Percentiles rank a stretch among this genome's conserved stretches.
Evolutionary conservation across 2,113 vertebrate genomes (phyloP).

Genomic region (Excalfactoria chinensis): DNA sequence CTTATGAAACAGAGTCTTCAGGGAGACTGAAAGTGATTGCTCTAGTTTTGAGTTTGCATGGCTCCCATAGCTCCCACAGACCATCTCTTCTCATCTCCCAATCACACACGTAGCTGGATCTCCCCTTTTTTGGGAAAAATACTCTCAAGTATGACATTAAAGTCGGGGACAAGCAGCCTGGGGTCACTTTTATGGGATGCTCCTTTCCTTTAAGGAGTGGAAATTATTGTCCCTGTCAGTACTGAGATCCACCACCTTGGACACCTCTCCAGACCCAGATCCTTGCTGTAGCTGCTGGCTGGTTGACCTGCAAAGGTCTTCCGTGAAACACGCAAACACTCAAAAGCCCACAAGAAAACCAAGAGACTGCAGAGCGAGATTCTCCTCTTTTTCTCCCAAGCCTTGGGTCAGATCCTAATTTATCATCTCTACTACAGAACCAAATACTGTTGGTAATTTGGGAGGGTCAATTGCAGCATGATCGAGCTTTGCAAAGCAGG

Average conservation of each 20-base stretch:
- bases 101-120: neutral
- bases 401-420: neutral
- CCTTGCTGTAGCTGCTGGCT: neutral
- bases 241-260: neutral
- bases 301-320: neutral
- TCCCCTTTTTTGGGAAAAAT: neutral
- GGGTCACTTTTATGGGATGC: neutral
- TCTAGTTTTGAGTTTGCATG: neutral
- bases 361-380: neutral
- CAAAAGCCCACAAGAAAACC: neutral
- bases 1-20: neutral
- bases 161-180: neutral
- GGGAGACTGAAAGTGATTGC: neutral
- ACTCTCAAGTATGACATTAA: neutral
- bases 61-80: neutral
- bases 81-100: neutral
- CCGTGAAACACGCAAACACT: neutral
- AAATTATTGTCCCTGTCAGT: neutral
- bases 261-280: neutral
- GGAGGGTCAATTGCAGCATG: rapidly evolving
- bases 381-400: neutral
- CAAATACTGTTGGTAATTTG: rapidly evolving
- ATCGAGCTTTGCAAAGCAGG: rapidly evolving
- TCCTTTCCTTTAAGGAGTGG: neutral
- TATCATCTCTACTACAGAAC: neutral